Evolutionary conservation across 1,140 invertebrate species (phyloP), one percentile per base, ranked within the genome.

Genomic region (Orussus abietinus): DNA sequence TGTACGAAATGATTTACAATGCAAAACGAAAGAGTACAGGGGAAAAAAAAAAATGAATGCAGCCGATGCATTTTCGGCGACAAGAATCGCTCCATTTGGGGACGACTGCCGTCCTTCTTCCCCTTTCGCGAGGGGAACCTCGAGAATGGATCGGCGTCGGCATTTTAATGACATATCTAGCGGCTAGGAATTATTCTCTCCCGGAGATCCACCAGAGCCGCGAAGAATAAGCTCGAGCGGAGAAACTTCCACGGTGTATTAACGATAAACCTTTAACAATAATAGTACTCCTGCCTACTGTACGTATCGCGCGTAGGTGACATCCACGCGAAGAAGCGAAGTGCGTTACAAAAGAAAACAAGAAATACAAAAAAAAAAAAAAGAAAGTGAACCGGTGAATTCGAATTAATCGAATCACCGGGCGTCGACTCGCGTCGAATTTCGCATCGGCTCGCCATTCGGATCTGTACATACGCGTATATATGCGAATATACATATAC

Each of bases 91-190:
- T 49, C 39, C 32, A 46, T 44, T 41, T 41, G 7, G 14, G 21
- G 13, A 35, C 17, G 11, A 19, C 37, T 33, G 6, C 13, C 20
- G 11, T 10, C 47, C 20, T n/a, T n/a, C n/a, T n/a, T n/a, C n/a
- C n/a, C n/a, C n/a, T n/a, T n/a, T n/a, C n/a, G n/a, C n/a, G n/a
- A n/a, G n/a, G n/a, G n/a, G n/a, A n/a, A n/a, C n/a, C n/a, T n/a
- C n/a, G n/a, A n/a, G n/a, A n/a, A n/a, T n/a, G n/a, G n/a, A n/a
- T n/a, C n/a, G n/a, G n/a, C n/a, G n/a, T n/a, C n/a, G n/a, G 13
- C 47, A 32, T 38, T 42, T 25, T 22, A 5, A 50, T 22, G 13
- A 29, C 33, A 32, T 50, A 50, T 47, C 26, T 54, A 54, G 28
- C n/a, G n/a, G n/a, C n/a, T n/a, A n/a, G n/a, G n/a, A n/a, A n/a